Base-by-base conservation (phyloP, 2,888 invertebrate genomes). In the Platycheirus rosarum region DNA sequence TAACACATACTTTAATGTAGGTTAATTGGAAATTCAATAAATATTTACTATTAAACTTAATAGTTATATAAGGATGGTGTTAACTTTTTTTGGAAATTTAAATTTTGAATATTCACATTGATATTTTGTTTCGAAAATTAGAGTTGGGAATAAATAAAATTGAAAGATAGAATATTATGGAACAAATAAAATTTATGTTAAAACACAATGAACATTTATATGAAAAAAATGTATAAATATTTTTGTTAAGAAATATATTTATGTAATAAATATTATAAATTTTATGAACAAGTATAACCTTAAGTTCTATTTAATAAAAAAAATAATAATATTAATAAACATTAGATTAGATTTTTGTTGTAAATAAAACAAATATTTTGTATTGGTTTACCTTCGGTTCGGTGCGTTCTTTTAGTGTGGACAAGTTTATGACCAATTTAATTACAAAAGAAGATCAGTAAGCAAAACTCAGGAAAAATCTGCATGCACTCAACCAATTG, bases 321-420 rank as follows among this genome's bases (percentile, higher is more conserved):
- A 55, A 62, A 68, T 14, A 63, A 69, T 55, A 60, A 69, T 80
- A 70, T 71, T 66, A 78, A 79, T 74, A 44, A 84, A 80, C 75
- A 82, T 68, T 80, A 53, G 80, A 80, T 73, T 82, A 74, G 69
- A 74, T 78, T 79, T 51, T 84, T 40, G 55, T 84, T 77, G 71
- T 78, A 84, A 77, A 76, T 85, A 85, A 84, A 86, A 84, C 79
- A 86, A 85, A 85, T 85, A 86, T 84, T 85, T 85, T 74, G 49
- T 69, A 78, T 84, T 85, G 85, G 86, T 88, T 88, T 88, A 89
- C 88, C 89, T 88, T 88, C 75, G 82, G 86, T 87, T 88, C 86
- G 88, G 88, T 89, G 89, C 88, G 87, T 87, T 87, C 88, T 87
- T 88, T 88, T 87, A 88, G 86, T 89, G 88, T 88, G 86, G 87